Evolutionary conservation across 2,888 invertebrate genomes (phyloP).

Genomic region (Clunio marinus): DNA sequence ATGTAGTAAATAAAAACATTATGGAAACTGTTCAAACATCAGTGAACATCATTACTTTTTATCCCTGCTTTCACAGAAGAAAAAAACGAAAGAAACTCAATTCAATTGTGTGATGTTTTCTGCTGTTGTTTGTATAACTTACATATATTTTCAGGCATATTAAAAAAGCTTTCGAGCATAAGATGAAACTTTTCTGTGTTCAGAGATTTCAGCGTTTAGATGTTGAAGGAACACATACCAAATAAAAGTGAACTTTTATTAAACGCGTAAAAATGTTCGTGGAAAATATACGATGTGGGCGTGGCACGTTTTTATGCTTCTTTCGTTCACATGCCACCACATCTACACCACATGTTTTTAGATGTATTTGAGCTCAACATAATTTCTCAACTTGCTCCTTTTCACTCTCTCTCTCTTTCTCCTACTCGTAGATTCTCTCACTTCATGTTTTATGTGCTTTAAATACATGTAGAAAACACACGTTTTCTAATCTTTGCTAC

Average conservation of each 20-base stretch:
- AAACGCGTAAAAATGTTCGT: neutral
- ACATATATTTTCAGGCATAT: neutral
- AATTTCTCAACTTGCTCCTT: neutral
- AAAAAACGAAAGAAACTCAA: neutral
- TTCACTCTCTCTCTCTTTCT: neutral
- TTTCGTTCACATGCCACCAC: conserved; percentile 14
- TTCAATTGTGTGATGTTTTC: conserved; percentile 29
- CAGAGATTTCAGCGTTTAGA: conserved; percentile 5
- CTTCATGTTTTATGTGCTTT: neutral
- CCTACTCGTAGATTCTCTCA: neutral
- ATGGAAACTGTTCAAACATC: conserved; percentile 29
- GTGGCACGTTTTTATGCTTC: neutral
- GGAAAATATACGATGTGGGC: conserved; percentile 12
- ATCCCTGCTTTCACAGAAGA: neutral
- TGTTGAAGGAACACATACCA: neutral
- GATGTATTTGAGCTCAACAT: conserved; percentile 3
- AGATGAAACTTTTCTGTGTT: neutral
- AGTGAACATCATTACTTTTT: conserved; percentile 25
- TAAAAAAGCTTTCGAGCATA: conserved; percentile 3
- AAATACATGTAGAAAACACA: conserved; percentile 24
- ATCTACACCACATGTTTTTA: conserved; percentile 15
- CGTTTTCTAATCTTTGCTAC: neutral
- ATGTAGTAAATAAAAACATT: conserved; percentile 19
- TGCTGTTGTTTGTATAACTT: conserved; percentile 21
- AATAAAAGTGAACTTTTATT: conserved; percentile 1